Base-by-base conservation (phyloP, 1,140 invertebrate genomes). In the Drosophila pachea region DNA sequence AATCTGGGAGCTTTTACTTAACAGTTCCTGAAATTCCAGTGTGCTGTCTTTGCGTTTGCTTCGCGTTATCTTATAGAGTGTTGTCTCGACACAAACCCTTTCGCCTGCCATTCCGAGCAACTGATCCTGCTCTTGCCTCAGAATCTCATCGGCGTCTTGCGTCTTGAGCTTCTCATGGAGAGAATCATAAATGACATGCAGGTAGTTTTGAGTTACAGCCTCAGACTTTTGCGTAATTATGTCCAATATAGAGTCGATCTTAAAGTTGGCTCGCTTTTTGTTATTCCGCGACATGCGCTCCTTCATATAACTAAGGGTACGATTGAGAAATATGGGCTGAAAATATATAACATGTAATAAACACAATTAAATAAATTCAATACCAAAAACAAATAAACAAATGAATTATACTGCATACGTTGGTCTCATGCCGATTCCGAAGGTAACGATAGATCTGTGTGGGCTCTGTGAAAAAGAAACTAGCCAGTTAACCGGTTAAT, bases 371-470 rank as follows among this genome's bases (percentile, higher is more conserved):
- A 22, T 45, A 11, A 5, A 52, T 5, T 14, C n/a, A 11, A 9
- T 22, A 32, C 0, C n/a, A 56, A 43, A 12, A 22, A 9, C n/a
- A 32, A 45, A 14, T 32, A 9, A 43, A 3, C 1, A 22, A 22
- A 22, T 3, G 1, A 22, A 22, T 22, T 22, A 3, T 22, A 33
- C 7, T 47, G 94, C 95, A 94, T 91, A 98, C 97, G 91, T 95
- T 96, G 86, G 96, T 92, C 91, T 96, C 93, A 90, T 96, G 96
- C 74, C 97, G 92, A 65, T 95, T 96, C 48, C 96, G 92, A 72
- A 98, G 91, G 90, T 96, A 98, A 90, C 97, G 92, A 90, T 98
- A 98, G 73, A 98, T 98, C 91, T 98, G 97, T 55, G 97, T 98
- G 43, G 97, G 97, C 90, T 98, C 97, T 98, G 93, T 92, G 73